Base-by-base conservation (phyloP, 2,888 invertebrate species). In the Drosophila multiciliata region DNA sequence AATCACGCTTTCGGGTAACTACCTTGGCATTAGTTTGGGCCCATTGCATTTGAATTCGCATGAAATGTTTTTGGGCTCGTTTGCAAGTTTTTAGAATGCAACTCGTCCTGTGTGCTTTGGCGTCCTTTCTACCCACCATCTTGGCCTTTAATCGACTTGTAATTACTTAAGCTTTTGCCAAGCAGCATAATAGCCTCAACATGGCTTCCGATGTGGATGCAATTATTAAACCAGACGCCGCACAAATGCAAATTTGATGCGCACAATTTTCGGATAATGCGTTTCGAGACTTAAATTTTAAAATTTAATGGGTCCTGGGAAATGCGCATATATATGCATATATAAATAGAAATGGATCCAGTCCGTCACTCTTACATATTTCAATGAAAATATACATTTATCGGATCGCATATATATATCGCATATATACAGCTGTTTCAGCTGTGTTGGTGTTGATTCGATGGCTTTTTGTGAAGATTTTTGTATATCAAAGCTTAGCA, bases 81-180 rank as follows among this genome's bases (percentile, higher is more conserved):
- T 82, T 77, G 87, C 73, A 87, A 83, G 66, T 67, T 73, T 67
- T 45, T 66, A 69, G 26, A 58, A 80, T 53, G 70, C 62, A 48
- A 23, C 52, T 40, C 50, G 35, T 11, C 23, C 33, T 42, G 7
- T 29, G 2, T 29, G 3, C 17, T 23, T 26, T 38, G 7, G 0
- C 29, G 17, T 36, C 29, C 57, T 29, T 9, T 54, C 53, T 48
- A 20, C 12, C 42, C 64, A 40, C 33, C 66, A 49, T 53, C 66
- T 71, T 65, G 54, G 65, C 65, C 74, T 74, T 68, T 87, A 87
- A 89, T 87, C 90, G 89, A 87, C 79, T 89, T 85, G 88, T 87
- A 89, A 89, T 87, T 87, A 77, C 89, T 85, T 83, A 78, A 89
- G 89, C 85, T 71, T 20, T 59, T 73, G 58, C 79, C 77, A 73